phyloP scores from a whole-genome alignment of 1,140 invertebrate genomes.

The Tetramorium simillimum region DNA sequence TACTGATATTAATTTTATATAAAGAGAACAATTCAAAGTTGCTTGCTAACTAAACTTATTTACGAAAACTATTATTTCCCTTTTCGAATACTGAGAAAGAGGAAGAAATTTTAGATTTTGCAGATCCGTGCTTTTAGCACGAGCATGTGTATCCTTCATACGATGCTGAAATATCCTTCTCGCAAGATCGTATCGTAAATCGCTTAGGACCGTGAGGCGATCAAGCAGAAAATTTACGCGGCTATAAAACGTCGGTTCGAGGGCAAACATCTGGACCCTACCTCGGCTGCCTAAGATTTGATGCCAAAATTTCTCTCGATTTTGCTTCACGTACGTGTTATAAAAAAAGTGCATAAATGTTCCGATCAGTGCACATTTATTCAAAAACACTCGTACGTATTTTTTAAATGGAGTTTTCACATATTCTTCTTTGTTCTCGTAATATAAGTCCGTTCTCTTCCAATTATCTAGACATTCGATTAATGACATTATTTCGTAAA shows the following conservation, averaged over 20 bases:
- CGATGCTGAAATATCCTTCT: slow-evolving; percentile 42
- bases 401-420: neutral
- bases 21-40: neutral
- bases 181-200: slow-evolving; percentile 72
- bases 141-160: slow-evolving; percentile 24
- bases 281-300: slow-evolving; percentile 22
- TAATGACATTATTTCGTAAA: neutral
- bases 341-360: slow-evolving; percentile 13
- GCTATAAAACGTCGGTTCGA: slow-evolving; percentile 65
- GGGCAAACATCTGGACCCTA: slow-evolving; percentile 60
- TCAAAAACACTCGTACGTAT: neutral
- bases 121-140: neutral
- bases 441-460: neutral
- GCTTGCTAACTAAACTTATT: neutral
- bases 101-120: neutral
- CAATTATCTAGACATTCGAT: neutral
- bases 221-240: slow-evolving; percentile 66
- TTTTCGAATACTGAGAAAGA: neutral
- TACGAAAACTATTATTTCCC: neutral
- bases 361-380: neutral
- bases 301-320: slow-evolving; percentile 32
- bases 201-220: slow-evolving; percentile 59
- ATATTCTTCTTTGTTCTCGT: neutral
- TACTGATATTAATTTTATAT: neutral
- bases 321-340: neutral